A percentile compares a stretch with the other conserved stretches of the same genome.
Conservation (phyloP, 1,140 invertebrate species). For the Drosophila mayri region DNA sequence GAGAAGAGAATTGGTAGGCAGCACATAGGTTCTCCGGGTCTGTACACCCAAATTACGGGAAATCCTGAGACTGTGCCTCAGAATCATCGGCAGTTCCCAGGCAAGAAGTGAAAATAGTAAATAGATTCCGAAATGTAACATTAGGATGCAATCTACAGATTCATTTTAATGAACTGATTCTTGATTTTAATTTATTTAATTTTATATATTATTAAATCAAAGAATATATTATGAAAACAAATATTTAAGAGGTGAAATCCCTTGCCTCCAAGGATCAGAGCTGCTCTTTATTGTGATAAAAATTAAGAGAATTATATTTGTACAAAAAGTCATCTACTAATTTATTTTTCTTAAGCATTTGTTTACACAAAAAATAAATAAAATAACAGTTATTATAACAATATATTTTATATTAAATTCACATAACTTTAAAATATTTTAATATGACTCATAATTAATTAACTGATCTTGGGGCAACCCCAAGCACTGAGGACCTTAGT, state of each 20-base stretch:
- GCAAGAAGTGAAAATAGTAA: not conserved
- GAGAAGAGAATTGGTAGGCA: not conserved
- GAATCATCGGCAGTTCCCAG: not conserved
- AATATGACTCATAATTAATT: conserved; percentile 1
- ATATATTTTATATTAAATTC: not conserved
- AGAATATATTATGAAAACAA: not conserved
- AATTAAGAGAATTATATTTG: too few relatives aligned
- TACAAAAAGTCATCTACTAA: too few relatives aligned
- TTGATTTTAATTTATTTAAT: not conserved
- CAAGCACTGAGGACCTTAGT: not conserved
- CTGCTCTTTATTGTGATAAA: not conserved
- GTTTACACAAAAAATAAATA: too few relatives aligned
- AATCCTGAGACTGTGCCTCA: not conserved
- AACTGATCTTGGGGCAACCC: conserved; percentile 1
- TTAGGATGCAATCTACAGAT: too few relatives aligned
- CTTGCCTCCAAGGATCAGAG: not conserved
- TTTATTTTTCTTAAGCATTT: too few relatives aligned
- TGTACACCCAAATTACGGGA: not conserved
- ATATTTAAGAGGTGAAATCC: not conserved
- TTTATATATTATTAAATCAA: not conserved
- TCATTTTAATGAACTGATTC: not conserved
- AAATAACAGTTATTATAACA: too few relatives aligned
- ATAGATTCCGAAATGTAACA: too few relatives aligned
- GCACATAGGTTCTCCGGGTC: not conserved
- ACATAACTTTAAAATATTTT: not conserved